These are phyloP conservation scores for Adelphocoris suturalis DNA, from an alignment of 2,888 invertebrate genomes.

Conservation along the genomic window DNA sequence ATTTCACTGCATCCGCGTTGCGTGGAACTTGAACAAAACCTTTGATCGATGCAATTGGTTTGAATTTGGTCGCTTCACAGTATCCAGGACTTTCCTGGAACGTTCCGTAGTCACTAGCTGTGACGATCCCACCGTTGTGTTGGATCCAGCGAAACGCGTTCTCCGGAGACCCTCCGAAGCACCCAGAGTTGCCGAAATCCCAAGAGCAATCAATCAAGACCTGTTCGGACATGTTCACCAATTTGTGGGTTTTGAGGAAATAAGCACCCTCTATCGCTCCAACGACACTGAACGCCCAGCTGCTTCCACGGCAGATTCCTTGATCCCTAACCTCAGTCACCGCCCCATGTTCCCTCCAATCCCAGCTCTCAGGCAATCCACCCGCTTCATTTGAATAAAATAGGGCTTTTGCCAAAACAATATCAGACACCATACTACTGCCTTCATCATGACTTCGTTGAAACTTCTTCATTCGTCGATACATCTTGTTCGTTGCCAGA, in stretches of 20 bases:
- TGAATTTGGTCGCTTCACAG: background rate
- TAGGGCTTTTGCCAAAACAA: background rate
- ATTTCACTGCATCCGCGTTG: background rate
- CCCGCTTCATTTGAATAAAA: too few species aligned
- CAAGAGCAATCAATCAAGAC: background rate
- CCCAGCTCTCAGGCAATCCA: background rate
- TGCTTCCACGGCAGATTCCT: background rate
- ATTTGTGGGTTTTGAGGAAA: background rate
- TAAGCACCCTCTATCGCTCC: background rate
- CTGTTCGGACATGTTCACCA: conserved; percentile 1
- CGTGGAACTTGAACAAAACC: background rate
- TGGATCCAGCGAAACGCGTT: background rate
- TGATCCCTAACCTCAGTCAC: background rate
- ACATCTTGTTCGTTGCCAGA: background rate
- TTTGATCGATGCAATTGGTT: background rate
- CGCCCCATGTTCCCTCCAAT: background rate
- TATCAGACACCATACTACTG: background rate
- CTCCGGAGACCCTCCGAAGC: background rate
- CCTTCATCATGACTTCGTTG: background rate
- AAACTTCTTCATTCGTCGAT: too few species aligned
- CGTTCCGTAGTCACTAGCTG: background rate
- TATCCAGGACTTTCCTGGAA: background rate
- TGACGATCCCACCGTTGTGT: background rate
- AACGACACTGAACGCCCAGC: background rate
- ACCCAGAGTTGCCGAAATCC: background rate